Percentiles rank a stretch among this genome's conserved stretches.
phyloP scores from a whole-genome alignment of 2,888 invertebrate genomes.

The Lithophane socia region DNA sequence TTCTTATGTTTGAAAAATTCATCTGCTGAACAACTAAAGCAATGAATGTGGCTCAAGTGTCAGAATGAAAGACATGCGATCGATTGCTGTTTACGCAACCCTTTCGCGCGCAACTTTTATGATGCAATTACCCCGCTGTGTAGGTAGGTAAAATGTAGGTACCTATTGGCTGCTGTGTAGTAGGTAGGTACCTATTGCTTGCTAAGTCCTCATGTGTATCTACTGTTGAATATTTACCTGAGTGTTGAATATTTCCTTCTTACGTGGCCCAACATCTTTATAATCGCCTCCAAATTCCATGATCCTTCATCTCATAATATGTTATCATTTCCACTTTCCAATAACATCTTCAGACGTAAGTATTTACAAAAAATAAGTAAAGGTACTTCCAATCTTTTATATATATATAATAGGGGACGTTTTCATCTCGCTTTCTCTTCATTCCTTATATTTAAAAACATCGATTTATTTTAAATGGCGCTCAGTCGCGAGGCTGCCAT shows the following conservation, averaged over 20 bases:
- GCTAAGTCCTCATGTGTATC: background rate
- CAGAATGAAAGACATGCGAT: no score
- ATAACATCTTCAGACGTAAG: background rate
- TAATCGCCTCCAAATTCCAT: background rate
- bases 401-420: background rate
- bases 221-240: conserved; percentile 25
- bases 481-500: conserved; percentile 8
- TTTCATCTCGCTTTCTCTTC: conserved; percentile 5
- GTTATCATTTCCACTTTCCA: background rate
- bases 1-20: no score
- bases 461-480: conserved; percentile 35
- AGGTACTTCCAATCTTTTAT: background rate
- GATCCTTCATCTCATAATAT: background rate
- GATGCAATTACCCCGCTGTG: no score
- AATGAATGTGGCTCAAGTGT: no score
- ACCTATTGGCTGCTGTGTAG: no score
- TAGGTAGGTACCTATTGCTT: no score
- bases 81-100: no score
- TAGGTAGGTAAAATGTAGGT: no score
- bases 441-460: conserved; percentile 27
- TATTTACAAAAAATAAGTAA: conserved; percentile 22
- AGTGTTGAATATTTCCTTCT: conserved; percentile 4
- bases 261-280: background rate
- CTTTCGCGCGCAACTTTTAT: no score
- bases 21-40: no score